Evolutionary conservation across 92 coral and sea anemone species (phyloP).

Genomic region (Phenganax subtilis): DNA sequence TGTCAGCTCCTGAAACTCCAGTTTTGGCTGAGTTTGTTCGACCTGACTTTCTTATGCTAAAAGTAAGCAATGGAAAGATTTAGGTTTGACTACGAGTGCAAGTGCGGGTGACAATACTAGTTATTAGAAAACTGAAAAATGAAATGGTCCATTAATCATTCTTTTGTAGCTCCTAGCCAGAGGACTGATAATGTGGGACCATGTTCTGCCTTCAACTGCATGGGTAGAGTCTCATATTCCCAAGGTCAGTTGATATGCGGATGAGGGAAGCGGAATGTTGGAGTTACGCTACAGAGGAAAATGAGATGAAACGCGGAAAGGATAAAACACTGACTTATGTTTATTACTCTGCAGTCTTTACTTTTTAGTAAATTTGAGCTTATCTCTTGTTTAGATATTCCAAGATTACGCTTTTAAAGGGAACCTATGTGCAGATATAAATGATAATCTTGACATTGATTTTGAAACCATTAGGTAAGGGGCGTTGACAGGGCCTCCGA

Average conservation of each 20-base stretch:
- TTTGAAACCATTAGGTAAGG: slow-evolving; percentile 78
- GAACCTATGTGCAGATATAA: slow-evolving; percentile 43
- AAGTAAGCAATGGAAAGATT: slow-evolving; percentile 50
- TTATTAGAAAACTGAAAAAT: not conserved
- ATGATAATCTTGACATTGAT: slow-evolving; percentile 65
- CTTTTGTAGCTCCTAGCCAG: slow-evolving; percentile 69
- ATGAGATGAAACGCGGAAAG: no score
- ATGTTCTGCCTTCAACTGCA: slow-evolving; percentile 62
- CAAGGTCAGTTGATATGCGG: slow-evolving; percentile 48
- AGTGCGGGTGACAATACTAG: not conserved
- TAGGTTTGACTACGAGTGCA: not conserved
- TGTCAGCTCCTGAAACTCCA: slow-evolving; percentile 96
- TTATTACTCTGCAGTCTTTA: no score
- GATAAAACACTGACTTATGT: no score
- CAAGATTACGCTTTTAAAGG: slow-evolving; percentile 61
- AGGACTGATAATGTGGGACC: slow-evolving; percentile 91
- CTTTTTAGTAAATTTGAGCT: not conserved
- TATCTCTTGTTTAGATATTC: slow-evolving; percentile 54
- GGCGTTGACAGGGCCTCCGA: no score
- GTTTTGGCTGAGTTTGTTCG: slow-evolving; percentile 83
- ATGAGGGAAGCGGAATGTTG: not conserved
- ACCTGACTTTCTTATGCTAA: slow-evolving; percentile 81
- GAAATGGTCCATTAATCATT: slow-evolving; percentile 15
- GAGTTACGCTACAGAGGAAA: no score
- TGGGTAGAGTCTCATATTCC: slow-evolving; percentile 94